Evolutionary conservation across 2,888 invertebrate species (phyloP).

Genomic region (Dicycla oo): DNA sequence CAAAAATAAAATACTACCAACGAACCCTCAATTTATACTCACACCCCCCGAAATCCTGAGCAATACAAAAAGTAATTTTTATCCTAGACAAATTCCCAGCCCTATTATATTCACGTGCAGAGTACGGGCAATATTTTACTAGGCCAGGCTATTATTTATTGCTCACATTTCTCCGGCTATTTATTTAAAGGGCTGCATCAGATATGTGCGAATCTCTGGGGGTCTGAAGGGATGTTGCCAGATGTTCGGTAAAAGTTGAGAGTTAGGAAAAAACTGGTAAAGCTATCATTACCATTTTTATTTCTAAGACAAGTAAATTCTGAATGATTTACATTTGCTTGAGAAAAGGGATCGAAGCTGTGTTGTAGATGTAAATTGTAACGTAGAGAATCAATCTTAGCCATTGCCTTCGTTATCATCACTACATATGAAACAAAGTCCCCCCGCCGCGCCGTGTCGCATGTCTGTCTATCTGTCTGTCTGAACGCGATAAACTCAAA

Average conservation of each 20-base stretch:
- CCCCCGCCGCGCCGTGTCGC: too few species aligned
- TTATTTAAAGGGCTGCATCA: conserved; percentile 53
- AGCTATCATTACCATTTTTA: conserved; percentile 37
- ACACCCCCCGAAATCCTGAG: conserved; percentile 45
- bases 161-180: conserved; percentile 39
- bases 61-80: conserved; percentile 61
- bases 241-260: conserved; percentile 42
- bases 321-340: conserved; percentile 12
- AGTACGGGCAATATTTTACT: conserved; percentile 55
- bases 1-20: conserved; percentile 32
- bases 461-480: too few species aligned
- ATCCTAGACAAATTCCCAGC: conserved; percentile 60
- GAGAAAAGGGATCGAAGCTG: not conserved
- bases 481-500: too few species aligned
- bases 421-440: too few species aligned
- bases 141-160: conserved; percentile 50
- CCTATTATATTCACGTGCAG: conserved; percentile 62
- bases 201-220: conserved; percentile 41
- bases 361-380: not conserved
- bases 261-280: conserved; percentile 6
- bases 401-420: not conserved
- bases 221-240: conserved; percentile 33
- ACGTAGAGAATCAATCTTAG: not conserved
- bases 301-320: not conserved
- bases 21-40: conserved; percentile 38